Evolutionary conservation across 2,797 vertebrate genomes (phyloP), one percentile per base, ranked within the genome.

Genomic region (Lophius americanus): DNA sequence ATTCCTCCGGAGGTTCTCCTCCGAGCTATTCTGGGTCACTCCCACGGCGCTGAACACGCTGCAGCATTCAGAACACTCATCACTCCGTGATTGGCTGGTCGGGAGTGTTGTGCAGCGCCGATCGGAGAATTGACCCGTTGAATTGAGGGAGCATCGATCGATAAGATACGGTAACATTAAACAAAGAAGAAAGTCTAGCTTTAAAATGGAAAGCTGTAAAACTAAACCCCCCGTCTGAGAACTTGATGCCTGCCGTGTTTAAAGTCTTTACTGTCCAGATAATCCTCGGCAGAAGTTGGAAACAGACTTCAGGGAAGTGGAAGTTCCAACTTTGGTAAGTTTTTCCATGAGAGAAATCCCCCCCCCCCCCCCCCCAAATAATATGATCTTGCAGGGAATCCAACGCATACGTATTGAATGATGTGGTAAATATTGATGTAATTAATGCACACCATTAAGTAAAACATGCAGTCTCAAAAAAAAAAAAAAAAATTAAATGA

Each of bases 101-200:
- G 79, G 85, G 79, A 76, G 69, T 73, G 79, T 80, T 80, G 65
- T 68, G 59, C 66, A 78, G 66, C 84, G 77, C 84, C 85, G 68
- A 83, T 75, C 57, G 62, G 68, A 69, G 67, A 82, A 82, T 70
- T 78, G 73, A 79, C 58, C 73, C 44, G 70, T 65, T 75, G 58
- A 79, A 78, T 86, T 64, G 76, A 64, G 49, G 53, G 70, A 60
- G 48, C 32, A 41, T 68, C 23, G 23, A 51, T 60, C 64, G 72
- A 59, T 73, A 55, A 52, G 59, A 47, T 64, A 64, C 64, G 73
- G 64, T 64, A 53, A 60, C 49, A 23, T 58, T 13, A 6, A 23
- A 42, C 53, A 65, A 58, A 50, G 56, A 76, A 36, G 10, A 1
- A 47, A 12, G 23, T 10, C 2, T 12, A 8, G 43, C 14, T 54